Evolutionary conservation across 92 coral and sea anemone species (phyloP), one percentile per base, ranked within the genome.

Genomic region (Micromussa lordhowensis): DNA sequence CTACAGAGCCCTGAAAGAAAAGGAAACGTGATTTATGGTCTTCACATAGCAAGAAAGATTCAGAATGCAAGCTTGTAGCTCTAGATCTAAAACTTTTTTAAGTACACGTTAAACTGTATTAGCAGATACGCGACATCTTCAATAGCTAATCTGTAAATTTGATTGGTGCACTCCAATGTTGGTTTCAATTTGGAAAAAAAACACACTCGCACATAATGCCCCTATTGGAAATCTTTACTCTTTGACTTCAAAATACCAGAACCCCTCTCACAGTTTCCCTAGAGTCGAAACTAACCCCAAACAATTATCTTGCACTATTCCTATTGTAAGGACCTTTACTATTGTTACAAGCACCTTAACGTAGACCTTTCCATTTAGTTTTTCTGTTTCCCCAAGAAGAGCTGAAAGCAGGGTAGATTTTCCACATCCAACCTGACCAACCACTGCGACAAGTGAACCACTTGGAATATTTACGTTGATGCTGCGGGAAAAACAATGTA

Each of bases 371-470:
- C 99, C 99, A 24, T 82, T 77, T 3, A 84, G 44, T 71, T 96
- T 95, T 63, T 95, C 96, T 66, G 96, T 95, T 73, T 97, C 98
- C 24, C 98, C 99, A 21, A 97, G 91, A 34, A 97, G 78, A 24
- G 98, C 94, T 22, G 99, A 97, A 49, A 97, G 92, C 76, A 97
- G 90, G 21, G 98, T 95, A 18, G 99, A 97, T 81, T 96, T 96
- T 38, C 99, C 99, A 93, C 96, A 96, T 10, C 99, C 99, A 34
- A 96, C 99, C 57, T 92, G 97, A 48, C 97, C 97, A 54, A 94
- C 97, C 19, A 94, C 95, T 1, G 97, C 97, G 18, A 94, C 97
- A 74, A 94, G 84, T 57, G 97, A 90, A 51, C 95, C 94, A 29
- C 83, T 82, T 26, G 90, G 81, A 32, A 94, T 78, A 51, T 85